Base-by-base conservation (phyloP, 2,888 invertebrate genomes). In the Andrena trimmerana region DNA sequence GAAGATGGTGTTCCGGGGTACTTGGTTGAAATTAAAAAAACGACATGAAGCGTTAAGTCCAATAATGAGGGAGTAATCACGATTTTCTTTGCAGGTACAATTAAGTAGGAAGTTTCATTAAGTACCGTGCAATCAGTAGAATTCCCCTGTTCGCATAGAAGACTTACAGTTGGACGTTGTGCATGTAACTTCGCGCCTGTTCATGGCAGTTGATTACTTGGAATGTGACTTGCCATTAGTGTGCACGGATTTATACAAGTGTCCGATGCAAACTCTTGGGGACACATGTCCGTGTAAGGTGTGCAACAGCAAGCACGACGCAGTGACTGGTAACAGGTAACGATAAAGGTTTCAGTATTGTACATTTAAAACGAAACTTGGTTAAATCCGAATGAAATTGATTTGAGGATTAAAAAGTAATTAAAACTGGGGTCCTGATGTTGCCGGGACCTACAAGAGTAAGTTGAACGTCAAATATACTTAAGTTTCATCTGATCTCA, bases 21-120 rank as follows among this genome's bases (percentile, higher is more conserved):
- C 20, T 66, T 42, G 16, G 54, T 42, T 20, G 54, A 29, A 29
- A 74, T 36, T 29, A 69, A 69, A 79, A 42, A 57, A 62, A 10
- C 16, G 29, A 36, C 36, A 52, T n/a, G 52, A 7, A 29, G 36
- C 42, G 42, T 13, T n/a, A 74, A 60, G n/a, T 60, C 27, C 36
- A 27, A 52, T 69, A 62, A 36, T 24, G 60, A 36, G n/a, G 13
- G n/a, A 33, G 52, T n/a, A 20, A 4, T 16, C 6, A 6, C 13
- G 13, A 27, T 27, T 76, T 71, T 71, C 29, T 68, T 52, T 60
- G 27, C 10, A 33, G 6, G 20, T 7, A n/a, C 33, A 70, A 52
- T 31, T 8, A 36, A 48, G 59, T 31, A 42, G 16, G 10, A 33
- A 36, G 24, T 27, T 36, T 1, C 27, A 36, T 54, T 33, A 24